phyloP scores from a whole-genome alignment of 2,113 vertebrate genomes.

The Triplophysa dalaica region DNA sequence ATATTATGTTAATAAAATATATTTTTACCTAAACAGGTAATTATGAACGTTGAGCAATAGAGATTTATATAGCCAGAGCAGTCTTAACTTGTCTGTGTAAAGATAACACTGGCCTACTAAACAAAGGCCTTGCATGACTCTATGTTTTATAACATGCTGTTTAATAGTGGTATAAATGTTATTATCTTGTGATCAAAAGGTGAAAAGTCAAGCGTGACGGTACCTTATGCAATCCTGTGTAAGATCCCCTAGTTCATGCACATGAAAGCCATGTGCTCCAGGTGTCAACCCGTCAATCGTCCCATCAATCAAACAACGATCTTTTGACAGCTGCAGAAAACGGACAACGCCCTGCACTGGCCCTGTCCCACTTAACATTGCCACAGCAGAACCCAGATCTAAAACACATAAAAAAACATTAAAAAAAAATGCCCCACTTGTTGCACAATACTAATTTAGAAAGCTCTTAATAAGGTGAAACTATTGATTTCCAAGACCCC shows the following conservation, averaged over 20 bases:
- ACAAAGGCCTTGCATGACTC: neutral
- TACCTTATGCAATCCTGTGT: conserved; percentile 81
- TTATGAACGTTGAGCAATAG: no score
- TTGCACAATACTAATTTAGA: no score
- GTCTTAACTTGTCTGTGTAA: no score
- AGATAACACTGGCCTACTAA: no score
- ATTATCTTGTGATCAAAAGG: neutral
- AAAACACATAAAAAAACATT: conserved; percentile 37
- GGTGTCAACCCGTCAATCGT: conserved; percentile 82
- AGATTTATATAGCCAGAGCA: no score
- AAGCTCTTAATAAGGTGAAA: no score
- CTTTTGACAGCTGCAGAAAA: conserved; percentile 81
- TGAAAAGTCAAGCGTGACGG: neutral
- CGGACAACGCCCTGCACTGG: conserved; percentile 80
- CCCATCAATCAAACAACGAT: conserved; percentile 83
- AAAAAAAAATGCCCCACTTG: neutral
- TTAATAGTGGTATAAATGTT: neutral
- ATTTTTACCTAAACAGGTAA: no score
- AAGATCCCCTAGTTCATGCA: conserved; percentile 84
- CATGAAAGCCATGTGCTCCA: conserved; percentile 82
- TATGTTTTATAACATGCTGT: neutral
- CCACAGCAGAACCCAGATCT: conserved; percentile 82
- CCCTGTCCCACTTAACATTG: conserved; percentile 75
- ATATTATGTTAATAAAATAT: no score
- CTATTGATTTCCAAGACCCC: no score